phyloP scores from a whole-genome alignment of 2,113 vertebrate species.

The Suricata suricatta region DNA sequence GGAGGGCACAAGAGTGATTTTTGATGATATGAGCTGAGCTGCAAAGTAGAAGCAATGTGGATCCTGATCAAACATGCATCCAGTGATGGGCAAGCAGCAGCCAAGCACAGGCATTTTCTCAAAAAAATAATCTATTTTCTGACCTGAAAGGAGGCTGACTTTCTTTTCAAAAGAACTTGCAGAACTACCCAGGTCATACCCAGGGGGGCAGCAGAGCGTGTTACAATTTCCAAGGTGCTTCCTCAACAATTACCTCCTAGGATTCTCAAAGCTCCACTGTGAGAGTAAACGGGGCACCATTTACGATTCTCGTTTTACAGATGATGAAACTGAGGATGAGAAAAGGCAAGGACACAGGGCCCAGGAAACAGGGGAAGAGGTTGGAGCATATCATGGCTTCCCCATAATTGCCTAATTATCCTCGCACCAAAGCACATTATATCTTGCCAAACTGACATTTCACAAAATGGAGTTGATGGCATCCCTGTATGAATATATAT shows the following conservation, averaged over 20 bases:
- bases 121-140: conserved; percentile 16
- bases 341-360: neutral
- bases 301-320: conserved; percentile 39
- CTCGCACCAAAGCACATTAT: neutral
- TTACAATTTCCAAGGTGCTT: neutral
- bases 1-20: conserved; percentile 80
- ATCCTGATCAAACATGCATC: conserved; percentile 66
- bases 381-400: neutral
- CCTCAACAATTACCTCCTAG: neutral
- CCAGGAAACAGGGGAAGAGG: neutral
- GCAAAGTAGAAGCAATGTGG: conserved; percentile 68
- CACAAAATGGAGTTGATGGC: neutral
- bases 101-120: conserved; percentile 52
- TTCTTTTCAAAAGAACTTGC: conserved; percentile 28
- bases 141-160: neutral
- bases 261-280: neutral
- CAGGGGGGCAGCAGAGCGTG: neutral
- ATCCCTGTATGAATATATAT: neutral
- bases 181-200: neutral
- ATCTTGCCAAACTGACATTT: neutral
- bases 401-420: neutral
- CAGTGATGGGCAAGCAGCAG: conserved; percentile 40
- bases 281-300: neutral
- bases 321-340: neutral
- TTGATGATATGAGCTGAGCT: conserved; percentile 79